Conservation (phyloP, 2,797 vertebrate species). For the Gadopsis marmoratus region DNA sequence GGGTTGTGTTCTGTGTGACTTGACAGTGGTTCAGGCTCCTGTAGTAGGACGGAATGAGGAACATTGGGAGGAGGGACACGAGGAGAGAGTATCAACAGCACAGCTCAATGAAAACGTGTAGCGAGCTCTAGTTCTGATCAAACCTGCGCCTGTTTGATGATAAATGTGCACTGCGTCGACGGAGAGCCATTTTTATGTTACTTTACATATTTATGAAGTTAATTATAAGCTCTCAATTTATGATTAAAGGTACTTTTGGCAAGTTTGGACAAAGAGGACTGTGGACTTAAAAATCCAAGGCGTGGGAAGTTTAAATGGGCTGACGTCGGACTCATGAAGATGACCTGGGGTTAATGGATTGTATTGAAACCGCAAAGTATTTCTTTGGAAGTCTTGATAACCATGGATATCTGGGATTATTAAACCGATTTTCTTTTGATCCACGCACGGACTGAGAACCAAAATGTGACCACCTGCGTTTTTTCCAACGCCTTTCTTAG, state of each 20-base stretch:
- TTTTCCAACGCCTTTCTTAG: neutral
- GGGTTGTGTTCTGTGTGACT: fast-evolving
- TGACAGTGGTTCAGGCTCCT: neutral
- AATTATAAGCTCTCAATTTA: neutral
- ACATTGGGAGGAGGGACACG: constrained; percentile 63
- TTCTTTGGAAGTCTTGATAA: constrained; percentile 21
- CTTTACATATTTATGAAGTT: neutral
- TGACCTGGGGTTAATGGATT: constrained; percentile 34
- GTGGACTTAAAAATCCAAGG: constrained; percentile 12
- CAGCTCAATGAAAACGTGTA: constrained; percentile 49
- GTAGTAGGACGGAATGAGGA: constrained; percentile 35
- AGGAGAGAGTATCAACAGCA: constrained; percentile 54
- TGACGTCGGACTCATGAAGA: constrained; percentile 24
- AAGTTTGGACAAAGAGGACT: constrained; percentile 60
- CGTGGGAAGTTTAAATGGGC: constrained; percentile 70
- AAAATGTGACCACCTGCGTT: constrained; percentile 73
- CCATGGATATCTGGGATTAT: constrained; percentile 33
- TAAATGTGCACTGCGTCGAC: constrained; percentile 18
- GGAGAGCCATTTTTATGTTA: neutral
- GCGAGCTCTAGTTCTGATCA: constrained; percentile 21
- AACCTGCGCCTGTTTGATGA: constrained; percentile 35
- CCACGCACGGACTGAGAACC: neutral
- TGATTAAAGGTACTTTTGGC: constrained; percentile 32
- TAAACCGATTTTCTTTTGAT: constrained; percentile 15
- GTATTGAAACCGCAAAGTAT: constrained; percentile 26